Evolutionary conservation across 2,888 invertebrate species (phyloP), one percentile per base, ranked within the genome.

Genomic region (Thymelicus lineola): DNA sequence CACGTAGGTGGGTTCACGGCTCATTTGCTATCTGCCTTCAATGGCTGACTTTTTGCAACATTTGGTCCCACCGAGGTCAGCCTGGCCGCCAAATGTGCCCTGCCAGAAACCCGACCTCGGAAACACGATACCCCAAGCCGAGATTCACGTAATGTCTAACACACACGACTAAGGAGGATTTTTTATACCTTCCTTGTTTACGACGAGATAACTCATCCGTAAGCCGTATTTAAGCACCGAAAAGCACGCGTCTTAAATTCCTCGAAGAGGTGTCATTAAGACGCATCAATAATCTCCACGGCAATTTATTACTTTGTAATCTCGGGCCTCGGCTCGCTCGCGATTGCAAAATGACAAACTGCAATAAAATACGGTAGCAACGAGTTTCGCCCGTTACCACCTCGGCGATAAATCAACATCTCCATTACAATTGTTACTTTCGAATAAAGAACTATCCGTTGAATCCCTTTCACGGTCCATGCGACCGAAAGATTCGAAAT

Each of bases 141-240:
- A 86, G 92, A 93, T 92, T 92, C 86, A 77, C 79, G 80, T 89
- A 89, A 88, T 90, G 90, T 84, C 78, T 79, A 80, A 85, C 82
- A 91, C 91, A 91, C 89, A 90, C 90, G 86, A 82, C 86, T 77
- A 83, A 84, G 87, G 87, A 86, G 90, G 86, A 86, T 84, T 90
- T 92, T 90, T 91, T 90, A 81, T 80, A 63, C 59, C 79, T 82
- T 83, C 83, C 83, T 84, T 84, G 81, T 87, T 86, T 65, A 70
- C 64, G 53, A 64, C 61, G 65, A 36, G 65, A 65, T 65, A 70
- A 65, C 55, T 65, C 65, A 65, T 46, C 65, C 62, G 60, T 65
- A 61, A 65, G 60, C 70, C 38, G 65, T 53, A 75, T 75, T 79
- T 77, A 67, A 15, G 61, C 69, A 74, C 50, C 65, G 45, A 66